Base-by-base conservation (phyloP, 2,888 invertebrate species). In the Phragmatobia fuliginosa region DNA sequence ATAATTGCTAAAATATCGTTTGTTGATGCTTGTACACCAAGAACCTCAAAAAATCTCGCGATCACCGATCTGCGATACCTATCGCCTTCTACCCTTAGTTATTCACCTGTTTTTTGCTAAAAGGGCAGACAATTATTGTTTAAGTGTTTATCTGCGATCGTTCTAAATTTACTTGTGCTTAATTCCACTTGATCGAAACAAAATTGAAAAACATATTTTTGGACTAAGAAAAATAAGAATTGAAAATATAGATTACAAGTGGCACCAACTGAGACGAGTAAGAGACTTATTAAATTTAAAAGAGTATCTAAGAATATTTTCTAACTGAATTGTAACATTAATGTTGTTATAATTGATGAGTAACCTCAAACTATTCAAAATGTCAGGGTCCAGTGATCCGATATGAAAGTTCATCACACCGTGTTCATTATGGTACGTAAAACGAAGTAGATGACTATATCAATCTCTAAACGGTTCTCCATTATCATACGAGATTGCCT, bases 401-500 rank as follows among this genome's bases (percentile, higher is more conserved):
- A 90, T 90, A 91, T 84, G 89, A 93, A 93, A 92, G 93, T 94
- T 93, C 93, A 94, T 94, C 92, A 93, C 89, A 90, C 88, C 85
- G 85, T 88, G 90, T 91, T 93, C 91, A 94, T 93, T 93, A 93
- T 90, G 90, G 88, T 86, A 87, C 85, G 88, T 90, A 91, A 92
- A 92, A 91, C 88, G 89, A 90, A 84, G 85, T 83, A 90, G 90
- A 94, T 92, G 94, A 91, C 93, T 93, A 88, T 92, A 94, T 93
- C 92, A 90, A 91, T 92, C 89, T 90, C 84, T 79, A 76, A 79
- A 80, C 74, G 78, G 75, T 88, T 92, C 79, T 91, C 92, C 92
- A 92, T 91, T 92, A 85, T 87, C 80, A 80, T 81, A 88, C 88
- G 88, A 83, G 81, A 85, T 85, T 84, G 79, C 78, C 77, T 80